Conservation (phyloP, 1,140 invertebrate genomes). For the Penaeus japonicus region DNA sequence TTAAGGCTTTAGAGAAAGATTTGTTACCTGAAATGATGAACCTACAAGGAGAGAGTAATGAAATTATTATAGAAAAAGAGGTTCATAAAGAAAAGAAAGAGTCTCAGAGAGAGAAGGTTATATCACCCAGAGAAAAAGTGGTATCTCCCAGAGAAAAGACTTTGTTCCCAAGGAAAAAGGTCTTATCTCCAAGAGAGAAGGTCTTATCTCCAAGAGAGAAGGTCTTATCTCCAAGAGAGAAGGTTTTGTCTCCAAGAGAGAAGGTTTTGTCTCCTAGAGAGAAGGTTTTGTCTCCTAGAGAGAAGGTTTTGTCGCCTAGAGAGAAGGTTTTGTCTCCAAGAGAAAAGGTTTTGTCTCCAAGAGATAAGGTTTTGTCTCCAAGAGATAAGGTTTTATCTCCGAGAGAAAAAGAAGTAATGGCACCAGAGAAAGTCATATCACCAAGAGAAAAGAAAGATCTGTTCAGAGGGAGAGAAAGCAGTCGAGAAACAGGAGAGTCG, state of each 20-base stretch:
- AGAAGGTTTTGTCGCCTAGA: not conserved
- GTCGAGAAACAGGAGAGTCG: not conserved
- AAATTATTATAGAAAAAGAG: not conserved
- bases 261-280: not conserved
- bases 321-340: slow-evolving; percentile 6
- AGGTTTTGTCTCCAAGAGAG: not conserved
- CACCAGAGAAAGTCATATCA: not conserved
- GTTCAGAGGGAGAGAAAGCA: not conserved
- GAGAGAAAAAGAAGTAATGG: slow-evolving; percentile 7
- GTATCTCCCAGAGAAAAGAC: not conserved
- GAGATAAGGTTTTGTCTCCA: not conserved
- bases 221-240: not conserved
- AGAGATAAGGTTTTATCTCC: not conserved
- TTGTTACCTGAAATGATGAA: no score
- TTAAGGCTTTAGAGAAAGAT: no score
- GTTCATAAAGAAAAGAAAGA: not conserved
- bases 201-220: not conserved
- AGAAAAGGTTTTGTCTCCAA: not conserved
- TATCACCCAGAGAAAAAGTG: not conserved
- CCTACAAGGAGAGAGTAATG: not conserved
- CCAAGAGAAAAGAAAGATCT: not conserved
- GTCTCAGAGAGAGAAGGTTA: not conserved
- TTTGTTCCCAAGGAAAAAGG: not conserved
- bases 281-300: not conserved
- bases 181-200: not conserved